Evolutionary conservation across 2,888 invertebrate species (phyloP).

Genomic region (Yponomeuta plumbellus): DNA sequence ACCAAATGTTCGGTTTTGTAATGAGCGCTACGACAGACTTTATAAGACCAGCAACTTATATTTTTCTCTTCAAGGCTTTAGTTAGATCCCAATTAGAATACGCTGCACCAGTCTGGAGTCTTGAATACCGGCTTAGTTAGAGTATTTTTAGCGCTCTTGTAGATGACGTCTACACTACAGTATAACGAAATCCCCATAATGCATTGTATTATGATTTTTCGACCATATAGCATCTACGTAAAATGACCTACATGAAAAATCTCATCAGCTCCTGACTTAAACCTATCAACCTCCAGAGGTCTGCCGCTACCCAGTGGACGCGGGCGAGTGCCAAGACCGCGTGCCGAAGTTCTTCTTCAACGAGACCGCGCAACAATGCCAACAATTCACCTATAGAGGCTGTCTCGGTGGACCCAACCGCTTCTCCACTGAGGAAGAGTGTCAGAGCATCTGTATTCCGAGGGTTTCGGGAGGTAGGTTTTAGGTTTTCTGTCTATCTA

Average conservation of each 20-base stretch:
- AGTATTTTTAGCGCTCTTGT: too few relatives aligned
- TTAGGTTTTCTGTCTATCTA: not conserved
- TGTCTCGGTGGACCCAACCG: constrained; percentile 91
- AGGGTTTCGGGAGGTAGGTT: constrained; percentile 19
- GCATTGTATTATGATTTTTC: too few relatives aligned
- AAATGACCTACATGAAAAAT: not conserved
- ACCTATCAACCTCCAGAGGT: constrained; percentile 74
- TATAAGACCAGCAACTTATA: too few relatives aligned
- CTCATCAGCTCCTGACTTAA: not conserved
- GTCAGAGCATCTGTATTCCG: constrained; percentile 63
- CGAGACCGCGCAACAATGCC: constrained; percentile 75
- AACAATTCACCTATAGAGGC: constrained; percentile 86
- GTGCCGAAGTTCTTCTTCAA: constrained; percentile 85
- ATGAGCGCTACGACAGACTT: too few relatives aligned
- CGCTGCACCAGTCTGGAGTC: too few relatives aligned
- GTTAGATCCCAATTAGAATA: too few relatives aligned
- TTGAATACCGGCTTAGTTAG: too few relatives aligned
- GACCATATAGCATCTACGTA: too few relatives aligned
- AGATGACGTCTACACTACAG: too few relatives aligned
- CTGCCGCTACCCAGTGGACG: constrained; percentile 81
- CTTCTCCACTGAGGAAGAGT: constrained; percentile 83
- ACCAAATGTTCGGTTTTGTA: too few relatives aligned
- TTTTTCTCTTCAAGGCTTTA: too few relatives aligned
- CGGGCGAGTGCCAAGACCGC: constrained; percentile 82
- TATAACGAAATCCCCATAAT: too few relatives aligned